Base-by-base conservation (phyloP, 1,140 invertebrate genomes). In the Drosophila varians region DNA sequence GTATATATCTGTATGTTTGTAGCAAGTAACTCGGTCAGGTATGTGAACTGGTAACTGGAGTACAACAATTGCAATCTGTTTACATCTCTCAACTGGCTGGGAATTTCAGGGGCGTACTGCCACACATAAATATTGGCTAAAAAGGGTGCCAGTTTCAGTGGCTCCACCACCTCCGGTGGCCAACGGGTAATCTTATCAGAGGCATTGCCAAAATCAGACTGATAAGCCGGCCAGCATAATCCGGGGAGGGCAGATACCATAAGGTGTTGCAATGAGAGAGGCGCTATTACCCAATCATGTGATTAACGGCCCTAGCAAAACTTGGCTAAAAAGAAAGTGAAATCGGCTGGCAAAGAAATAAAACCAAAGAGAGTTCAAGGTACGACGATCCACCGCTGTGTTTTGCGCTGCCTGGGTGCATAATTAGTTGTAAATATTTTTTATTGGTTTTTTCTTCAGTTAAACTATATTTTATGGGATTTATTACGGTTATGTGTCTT, bases 211-310 rank as follows among this genome's bases (percentile, higher is more conserved):
- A 68, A 68, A 66, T 65, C 38, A 48, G 18, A 9, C 64, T 66
- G 64, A 66, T 68, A 68, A 65, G 46, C 26, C 18, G 26, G 36
- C 36, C 60, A 66, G 61, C 62, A 69, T 71, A 72, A 71, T 68
- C 66, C 66, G 9, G 2, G 6, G 21, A 31, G 66, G n/a, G n/a
- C n/a, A n/a, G n/a, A n/a, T n/a, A n/a, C n/a, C n/a, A 71, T 80
- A 75, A 82, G 69, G 45, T 45, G 36, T 6, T 54, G 56, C 36
- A 43, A 36, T 31, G 46, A 56, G 34, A 56, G 34, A 45, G 12
- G 36, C 2, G 46, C 28, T 87, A 79, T 86, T 87, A 87, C 77
- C 77, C 48, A 74, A 75, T 70, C 69, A 75, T 47, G 79, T 87
- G 73, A 77, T 83, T 80, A 82, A 74, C 61, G 48, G 51, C 42